Conservation (phyloP, 2,797 vertebrate species). For the Coreius guichenoti region DNA sequence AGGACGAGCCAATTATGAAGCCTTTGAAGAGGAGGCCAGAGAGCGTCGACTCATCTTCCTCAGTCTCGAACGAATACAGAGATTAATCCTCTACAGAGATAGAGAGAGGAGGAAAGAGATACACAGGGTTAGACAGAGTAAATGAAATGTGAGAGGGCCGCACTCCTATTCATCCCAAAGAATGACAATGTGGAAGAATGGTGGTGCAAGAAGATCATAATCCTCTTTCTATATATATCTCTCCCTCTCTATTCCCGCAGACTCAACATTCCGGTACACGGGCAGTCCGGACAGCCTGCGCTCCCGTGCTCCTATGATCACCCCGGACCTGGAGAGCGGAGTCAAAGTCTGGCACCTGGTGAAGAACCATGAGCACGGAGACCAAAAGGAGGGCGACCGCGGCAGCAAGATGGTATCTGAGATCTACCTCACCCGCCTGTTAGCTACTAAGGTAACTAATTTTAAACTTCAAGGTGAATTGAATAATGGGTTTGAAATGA, state of each 20-base stretch:
- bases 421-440: slow-evolving; percentile 95
- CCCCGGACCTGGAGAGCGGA: slow-evolving; percentile 95
- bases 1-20: slow-evolving; percentile 67
- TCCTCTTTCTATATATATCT: not conserved
- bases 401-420: slow-evolving; percentile 99
- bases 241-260: slow-evolving; percentile 75
- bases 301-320: slow-evolving; percentile 97
- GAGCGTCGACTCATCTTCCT: slow-evolving; percentile 44
- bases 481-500: not conserved
- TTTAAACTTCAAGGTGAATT: not conserved
- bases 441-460: slow-evolving; percentile 72
- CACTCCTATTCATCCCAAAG: slow-evolving; percentile 57
- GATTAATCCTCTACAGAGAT: slow-evolving; percentile 39
- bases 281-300: slow-evolving; percentile 97
- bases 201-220: slow-evolving; percentile 27
- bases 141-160: slow-evolving; percentile 49
- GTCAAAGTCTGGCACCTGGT: slow-evolving; percentile 99
- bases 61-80: slow-evolving; percentile 23
- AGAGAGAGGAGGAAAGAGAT: slow-evolving; percentile 7
- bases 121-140: slow-evolving; percentile 30
- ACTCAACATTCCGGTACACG: slow-evolving; percentile 96
- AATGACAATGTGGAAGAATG: slow-evolving; percentile 16
- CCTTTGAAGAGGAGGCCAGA: slow-evolving; percentile 66
- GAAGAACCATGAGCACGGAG: slow-evolving; percentile 97
- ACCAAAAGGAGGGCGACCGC: slow-evolving; percentile 97